phyloP scores from a whole-genome alignment of 2,113 vertebrate genomes.

The Gopherus evgoodei region DNA sequence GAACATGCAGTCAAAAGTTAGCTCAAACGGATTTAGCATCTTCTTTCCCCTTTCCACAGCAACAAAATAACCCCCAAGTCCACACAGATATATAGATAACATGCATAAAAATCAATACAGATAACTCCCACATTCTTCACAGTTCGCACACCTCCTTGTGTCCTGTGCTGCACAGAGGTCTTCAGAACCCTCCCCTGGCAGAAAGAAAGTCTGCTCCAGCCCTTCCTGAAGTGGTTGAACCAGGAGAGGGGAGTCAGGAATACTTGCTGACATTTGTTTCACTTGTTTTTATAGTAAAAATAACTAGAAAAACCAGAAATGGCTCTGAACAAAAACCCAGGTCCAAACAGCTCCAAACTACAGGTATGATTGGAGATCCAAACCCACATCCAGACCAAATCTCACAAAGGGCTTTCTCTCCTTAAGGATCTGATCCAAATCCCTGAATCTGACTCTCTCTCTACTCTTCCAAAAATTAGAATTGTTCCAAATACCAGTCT shows the following conservation, averaged over 20 bases:
- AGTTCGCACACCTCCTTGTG: neutral
- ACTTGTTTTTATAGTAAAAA: neutral
- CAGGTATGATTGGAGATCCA: neutral
- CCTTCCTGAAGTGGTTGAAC: neutral
- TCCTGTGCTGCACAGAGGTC: neutral
- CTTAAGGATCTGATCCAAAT: neutral
- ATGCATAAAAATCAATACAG: neutral
- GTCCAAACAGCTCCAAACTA: neutral
- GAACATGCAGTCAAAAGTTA: neutral
- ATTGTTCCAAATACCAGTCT: neutral
- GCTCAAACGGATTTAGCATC: neutral
- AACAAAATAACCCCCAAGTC: neutral
- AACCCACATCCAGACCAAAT: neutral
- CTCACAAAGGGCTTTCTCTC: neutral
- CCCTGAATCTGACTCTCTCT: neutral
- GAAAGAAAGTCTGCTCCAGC: neutral
- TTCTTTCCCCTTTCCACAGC: neutral
- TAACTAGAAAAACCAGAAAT: neutral
- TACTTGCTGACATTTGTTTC: neutral
- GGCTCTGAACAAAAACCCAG: neutral
- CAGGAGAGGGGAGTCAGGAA: neutral
- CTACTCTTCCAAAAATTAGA: neutral
- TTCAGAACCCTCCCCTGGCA: rapidly evolving
- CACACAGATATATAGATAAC: neutral
- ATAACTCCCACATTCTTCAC: neutral